Evolutionary conservation across 2,797 vertebrate species (phyloP).

Genomic region (Bufotes viridis): DNA sequence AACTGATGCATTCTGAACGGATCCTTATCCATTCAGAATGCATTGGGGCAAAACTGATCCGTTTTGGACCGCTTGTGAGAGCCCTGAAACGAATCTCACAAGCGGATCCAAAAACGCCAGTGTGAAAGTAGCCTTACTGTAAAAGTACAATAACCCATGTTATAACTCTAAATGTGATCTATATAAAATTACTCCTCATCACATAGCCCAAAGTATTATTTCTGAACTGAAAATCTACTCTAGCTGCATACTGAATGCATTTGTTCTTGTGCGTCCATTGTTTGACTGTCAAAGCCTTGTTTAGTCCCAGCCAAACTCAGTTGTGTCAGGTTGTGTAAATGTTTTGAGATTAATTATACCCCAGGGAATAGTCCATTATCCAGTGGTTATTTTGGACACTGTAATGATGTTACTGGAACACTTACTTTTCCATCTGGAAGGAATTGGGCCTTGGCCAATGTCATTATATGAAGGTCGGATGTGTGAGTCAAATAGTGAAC

Average conservation of each 20-base stretch:
- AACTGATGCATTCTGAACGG: too few relatives aligned
- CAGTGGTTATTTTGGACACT: slow-evolving; percentile 55
- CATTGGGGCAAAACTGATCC: too few relatives aligned
- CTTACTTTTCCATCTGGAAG: slow-evolving; percentile 57
- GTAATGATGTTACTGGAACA: slow-evolving; percentile 58
- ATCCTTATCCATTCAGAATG: too few relatives aligned
- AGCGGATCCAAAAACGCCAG: too few relatives aligned
- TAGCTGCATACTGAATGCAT: neutral
- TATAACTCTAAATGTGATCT: neutral
- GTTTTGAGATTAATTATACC: slow-evolving; percentile 46
- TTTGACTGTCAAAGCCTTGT: slow-evolving; percentile 20
- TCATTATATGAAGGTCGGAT: slow-evolving; percentile 42
- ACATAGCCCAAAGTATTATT: neutral
- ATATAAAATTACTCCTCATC: neutral
- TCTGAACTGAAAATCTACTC: neutral
- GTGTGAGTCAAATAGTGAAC: slow-evolving; percentile 27
- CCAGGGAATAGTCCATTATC: slow-evolving; percentile 51
- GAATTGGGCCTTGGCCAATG: slow-evolving; percentile 27
- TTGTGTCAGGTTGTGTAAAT: slow-evolving; percentile 57
- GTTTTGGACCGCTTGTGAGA: too few relatives aligned
- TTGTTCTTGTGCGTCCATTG: slow-evolving; percentile 19
- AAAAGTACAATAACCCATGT: neutral
- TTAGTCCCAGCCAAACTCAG: neutral
- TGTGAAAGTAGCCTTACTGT: neutral
- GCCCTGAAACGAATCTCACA: too few relatives aligned